Evolutionary conservation across 2,888 invertebrate species (phyloP).

Genomic region (Phytoseiulus persimilis): DNA sequence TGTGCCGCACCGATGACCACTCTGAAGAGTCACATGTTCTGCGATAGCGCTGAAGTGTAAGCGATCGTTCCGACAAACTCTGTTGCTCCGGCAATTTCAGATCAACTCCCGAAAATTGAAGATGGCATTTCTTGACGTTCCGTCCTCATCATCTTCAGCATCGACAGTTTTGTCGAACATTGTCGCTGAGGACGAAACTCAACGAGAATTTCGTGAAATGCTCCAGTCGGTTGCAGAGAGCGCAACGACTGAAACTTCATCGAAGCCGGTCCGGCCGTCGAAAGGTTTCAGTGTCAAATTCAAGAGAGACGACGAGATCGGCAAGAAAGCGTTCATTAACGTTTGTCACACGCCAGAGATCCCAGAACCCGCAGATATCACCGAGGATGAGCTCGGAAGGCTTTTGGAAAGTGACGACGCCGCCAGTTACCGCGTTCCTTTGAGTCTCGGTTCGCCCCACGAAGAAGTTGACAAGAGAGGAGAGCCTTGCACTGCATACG

Average conservation of each 20-base stretch:
- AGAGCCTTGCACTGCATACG: constrained; percentile 7
- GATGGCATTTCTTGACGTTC: constrained; percentile 27
- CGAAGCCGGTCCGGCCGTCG: background rate
- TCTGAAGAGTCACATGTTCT: background rate
- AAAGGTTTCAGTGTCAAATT: constrained; percentile 27
- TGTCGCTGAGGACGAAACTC: background rate
- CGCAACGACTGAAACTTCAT: background rate
- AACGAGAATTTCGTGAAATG: background rate
- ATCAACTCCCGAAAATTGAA: background rate
- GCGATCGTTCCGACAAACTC: background rate
- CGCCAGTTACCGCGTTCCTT: background rate
- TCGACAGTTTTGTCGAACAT: background rate
- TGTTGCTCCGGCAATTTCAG: background rate
- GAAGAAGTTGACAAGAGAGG: constrained; percentile 10
- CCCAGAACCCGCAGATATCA: background rate
- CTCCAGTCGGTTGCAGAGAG: background rate
- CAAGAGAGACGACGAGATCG: background rate
- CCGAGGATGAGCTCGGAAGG: background rate
- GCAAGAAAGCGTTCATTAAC: constrained; percentile 18
- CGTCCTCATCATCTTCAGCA: background rate
- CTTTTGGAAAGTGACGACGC: background rate
- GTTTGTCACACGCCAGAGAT: constrained; percentile 15
- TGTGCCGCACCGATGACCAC: background rate
- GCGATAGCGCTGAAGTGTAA: background rate
- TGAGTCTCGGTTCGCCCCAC: background rate